Conservation (phyloP, 2,888 invertebrate species). For the Tridacna crocea region DNA sequence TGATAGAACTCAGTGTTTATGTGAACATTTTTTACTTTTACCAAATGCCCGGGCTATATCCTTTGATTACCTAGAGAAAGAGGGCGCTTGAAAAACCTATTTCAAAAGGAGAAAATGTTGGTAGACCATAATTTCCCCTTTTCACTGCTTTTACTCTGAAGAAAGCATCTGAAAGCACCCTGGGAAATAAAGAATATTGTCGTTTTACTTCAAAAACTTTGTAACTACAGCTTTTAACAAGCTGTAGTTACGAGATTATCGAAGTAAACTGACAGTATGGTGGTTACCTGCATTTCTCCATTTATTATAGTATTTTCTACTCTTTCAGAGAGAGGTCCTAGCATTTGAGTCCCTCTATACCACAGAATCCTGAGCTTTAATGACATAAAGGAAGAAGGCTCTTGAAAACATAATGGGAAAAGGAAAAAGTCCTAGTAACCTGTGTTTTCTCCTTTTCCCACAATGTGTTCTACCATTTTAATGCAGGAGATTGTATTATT, state of each 20-base stretch:
- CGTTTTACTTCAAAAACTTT: too few species aligned
- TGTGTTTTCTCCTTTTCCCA: not conserved
- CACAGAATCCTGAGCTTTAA: not conserved
- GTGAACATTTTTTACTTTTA: not conserved
- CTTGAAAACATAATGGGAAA: not conserved
- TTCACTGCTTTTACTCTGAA: not conserved
- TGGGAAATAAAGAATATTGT: too few species aligned
- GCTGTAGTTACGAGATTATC: too few species aligned
- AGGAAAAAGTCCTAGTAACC: not conserved
- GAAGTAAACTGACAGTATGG: too few species aligned
- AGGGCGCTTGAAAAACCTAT: not conserved
- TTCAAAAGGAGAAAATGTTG: constrained; percentile 1
- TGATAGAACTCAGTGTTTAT: not conserved
- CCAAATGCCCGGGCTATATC: not conserved
- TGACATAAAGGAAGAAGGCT: not conserved
- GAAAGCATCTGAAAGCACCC: too few species aligned
- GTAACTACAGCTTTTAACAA: too few species aligned
- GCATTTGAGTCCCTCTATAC: not conserved
- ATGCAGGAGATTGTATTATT: too few species aligned
- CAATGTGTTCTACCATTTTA: not conserved
- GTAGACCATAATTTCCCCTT: not conserved
- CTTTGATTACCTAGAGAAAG: not conserved
- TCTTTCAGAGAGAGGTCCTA: not conserved
- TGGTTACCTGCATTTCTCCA: not conserved
- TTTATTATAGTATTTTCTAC: not conserved